Evolutionary conservation across 1,140 invertebrate genomes (phyloP).

Genomic region (Hypothenemus hampei): DNA sequence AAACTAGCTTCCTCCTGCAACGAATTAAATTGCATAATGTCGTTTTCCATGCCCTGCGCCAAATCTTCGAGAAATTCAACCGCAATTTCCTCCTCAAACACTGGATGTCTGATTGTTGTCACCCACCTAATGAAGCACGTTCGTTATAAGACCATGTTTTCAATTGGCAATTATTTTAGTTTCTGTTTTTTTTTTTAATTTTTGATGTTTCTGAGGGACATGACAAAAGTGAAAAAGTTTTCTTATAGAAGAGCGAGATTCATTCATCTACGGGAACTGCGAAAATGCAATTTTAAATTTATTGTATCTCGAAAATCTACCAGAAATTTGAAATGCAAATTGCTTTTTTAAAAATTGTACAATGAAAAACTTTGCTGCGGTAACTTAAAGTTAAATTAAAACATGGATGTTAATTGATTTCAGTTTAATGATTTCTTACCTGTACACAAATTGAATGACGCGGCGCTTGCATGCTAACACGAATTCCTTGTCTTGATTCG

Average conservation of each 20-base stretch:
- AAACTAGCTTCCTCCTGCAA: constrained; percentile 60
- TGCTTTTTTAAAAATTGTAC: constrained; percentile 10
- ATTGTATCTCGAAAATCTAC: constrained; percentile 4
- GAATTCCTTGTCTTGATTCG: constrained; percentile 64
- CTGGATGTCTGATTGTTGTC: constrained; percentile 63
- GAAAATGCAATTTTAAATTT: constrained; percentile 12
- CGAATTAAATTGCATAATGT: constrained; percentile 49
- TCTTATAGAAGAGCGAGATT: too few relatives aligned
- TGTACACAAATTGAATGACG: constrained; percentile 74
- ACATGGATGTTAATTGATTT: neutral
- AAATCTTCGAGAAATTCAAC: constrained; percentile 71
- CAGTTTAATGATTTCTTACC: constrained; percentile 23
- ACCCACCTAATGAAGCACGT: too few relatives aligned
- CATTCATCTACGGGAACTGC: neutral
- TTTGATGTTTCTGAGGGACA: too few relatives aligned
- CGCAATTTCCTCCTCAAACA: constrained; percentile 69
- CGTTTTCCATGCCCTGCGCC: constrained; percentile 62
- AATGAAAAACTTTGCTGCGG: too few relatives aligned
- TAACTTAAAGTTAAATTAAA: neutral
- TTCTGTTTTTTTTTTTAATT: too few relatives aligned
- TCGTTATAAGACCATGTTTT: too few relatives aligned
- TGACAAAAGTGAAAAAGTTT: constrained; percentile 1
- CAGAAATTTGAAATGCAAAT: constrained; percentile 17
- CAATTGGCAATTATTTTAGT: too few relatives aligned
- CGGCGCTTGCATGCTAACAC: constrained; percentile 67